Conservation (phyloP, 2,888 invertebrate species). For the Steinernema hermaphroditum region DNA sequence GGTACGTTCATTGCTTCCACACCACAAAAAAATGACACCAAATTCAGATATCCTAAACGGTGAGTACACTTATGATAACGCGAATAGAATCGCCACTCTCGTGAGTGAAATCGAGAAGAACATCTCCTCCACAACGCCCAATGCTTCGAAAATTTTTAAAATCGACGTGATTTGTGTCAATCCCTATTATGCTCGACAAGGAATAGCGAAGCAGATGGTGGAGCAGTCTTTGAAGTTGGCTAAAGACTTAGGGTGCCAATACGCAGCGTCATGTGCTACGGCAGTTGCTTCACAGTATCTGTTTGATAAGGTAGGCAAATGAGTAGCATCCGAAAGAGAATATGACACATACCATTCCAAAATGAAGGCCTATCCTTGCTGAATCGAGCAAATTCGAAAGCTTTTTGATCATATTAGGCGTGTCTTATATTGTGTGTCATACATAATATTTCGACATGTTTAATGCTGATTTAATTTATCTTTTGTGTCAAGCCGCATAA, state of each 20-base stretch:
- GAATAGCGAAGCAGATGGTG: slow-evolving; percentile 15
- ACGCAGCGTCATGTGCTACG: background rate
- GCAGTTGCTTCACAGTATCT: background rate
- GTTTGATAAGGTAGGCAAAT: background rate
- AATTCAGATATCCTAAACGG: slow-evolving; percentile 9
- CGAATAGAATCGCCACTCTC: slow-evolving; percentile 8
- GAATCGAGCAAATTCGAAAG: too few relatives aligned
- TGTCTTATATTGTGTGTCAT: too few relatives aligned
- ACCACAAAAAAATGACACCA: background rate
- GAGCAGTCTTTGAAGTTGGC: slow-evolving; percentile 9
- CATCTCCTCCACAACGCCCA: background rate
- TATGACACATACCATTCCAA: too few relatives aligned
- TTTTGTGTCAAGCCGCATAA: too few relatives aligned
- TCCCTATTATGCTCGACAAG: background rate
- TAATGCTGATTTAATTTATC: too few relatives aligned
- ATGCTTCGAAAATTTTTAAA: slow-evolving; percentile 4
- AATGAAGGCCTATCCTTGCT: too few relatives aligned
- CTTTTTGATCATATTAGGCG: too few relatives aligned
- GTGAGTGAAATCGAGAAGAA: slow-evolving; percentile 6
- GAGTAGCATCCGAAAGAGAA: background rate
- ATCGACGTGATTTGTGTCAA: slow-evolving; percentile 18
- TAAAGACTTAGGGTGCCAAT: background rate
- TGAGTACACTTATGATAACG: background rate
- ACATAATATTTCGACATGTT: too few relatives aligned
- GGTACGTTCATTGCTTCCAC: too few relatives aligned